phyloP scores from a whole-genome alignment of 1,140 invertebrate genomes.

The Drosophila varians region DNA sequence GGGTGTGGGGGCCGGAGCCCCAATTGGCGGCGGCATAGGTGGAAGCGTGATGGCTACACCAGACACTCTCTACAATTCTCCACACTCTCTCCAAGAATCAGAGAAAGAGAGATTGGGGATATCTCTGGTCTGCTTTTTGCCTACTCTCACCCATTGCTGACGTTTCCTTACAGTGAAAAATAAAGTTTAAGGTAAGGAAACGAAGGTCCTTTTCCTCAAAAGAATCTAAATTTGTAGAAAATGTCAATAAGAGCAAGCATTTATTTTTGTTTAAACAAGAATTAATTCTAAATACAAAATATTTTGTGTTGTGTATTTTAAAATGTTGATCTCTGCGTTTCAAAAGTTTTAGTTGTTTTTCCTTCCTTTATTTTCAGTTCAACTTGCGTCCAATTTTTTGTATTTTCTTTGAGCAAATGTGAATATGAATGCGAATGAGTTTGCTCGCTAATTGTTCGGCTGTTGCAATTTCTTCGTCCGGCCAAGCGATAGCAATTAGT shows the following conservation, averaged over 20 bases:
- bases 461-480: slow-evolving; percentile 43
- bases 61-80: background rate
- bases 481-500: slow-evolving; percentile 64
- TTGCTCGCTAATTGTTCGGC: slow-evolving; percentile 44
- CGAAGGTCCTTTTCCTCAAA: background rate
- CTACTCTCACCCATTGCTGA: slow-evolving; percentile 20
- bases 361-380: slow-evolving; percentile 3
- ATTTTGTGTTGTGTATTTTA: background rate
- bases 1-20: slow-evolving; percentile 6
- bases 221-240: too few species aligned
- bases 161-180: slow-evolving; percentile 25
- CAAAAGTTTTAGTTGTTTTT: slow-evolving; percentile 19
- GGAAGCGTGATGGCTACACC: slow-evolving; percentile 35
- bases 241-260: too few species aligned
- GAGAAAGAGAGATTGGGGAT: background rate
- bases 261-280: too few species aligned
- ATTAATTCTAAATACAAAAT: background rate
- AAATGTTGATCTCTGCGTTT: slow-evolving; percentile 22
- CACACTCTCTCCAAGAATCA: slow-evolving; percentile 1
- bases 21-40: slow-evolving; percentile 9
- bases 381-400: background rate
- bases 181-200: background rate
- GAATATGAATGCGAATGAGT: slow-evolving; percentile 34
- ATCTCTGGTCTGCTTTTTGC: slow-evolving; percentile 4
- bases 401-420: slow-evolving; percentile 19